Base-by-base conservation (phyloP, 1,140 invertebrate species). In the Calliphora vicina region DNA sequence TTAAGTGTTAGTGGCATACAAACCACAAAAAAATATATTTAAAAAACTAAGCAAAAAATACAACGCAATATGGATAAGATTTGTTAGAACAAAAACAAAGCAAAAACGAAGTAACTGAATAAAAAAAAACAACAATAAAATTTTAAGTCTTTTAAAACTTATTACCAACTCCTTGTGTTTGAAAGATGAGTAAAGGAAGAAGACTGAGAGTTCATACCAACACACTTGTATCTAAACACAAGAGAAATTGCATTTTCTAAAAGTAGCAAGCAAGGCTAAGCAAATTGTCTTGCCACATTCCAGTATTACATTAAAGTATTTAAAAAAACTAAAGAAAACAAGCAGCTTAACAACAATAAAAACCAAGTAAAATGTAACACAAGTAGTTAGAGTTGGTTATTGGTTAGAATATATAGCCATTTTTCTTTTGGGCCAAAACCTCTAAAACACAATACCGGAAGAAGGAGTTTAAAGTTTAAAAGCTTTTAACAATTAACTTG, bases 401-500 rank as follows among this genome's bases (percentile, higher is more conserved):
- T 50, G 2, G 45, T 2, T 17, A 50, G 12, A 50, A 17, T 50
- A 50, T 35, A 35, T 35, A 35, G 35, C 35, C 35, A 35, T 8
- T 35, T 35, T 50, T 2, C 45, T 50, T 45, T 17, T 50, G 61
- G 0, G 20, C 61, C 61, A 50, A 50, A 50, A 50, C 3, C 35
- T 2, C 35, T 35, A 6, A 50, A 50, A 25, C 17, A 12, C n/a
- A 67, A 67, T 20, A 67, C 9, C n/a, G 61, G 61, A 67, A 67
- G n/a, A 9, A 20, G 61, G 23, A 67, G 61, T 67, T 57, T 57
- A 67, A 67, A 67, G 61, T 67, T 67, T 67, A 67, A 57, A 67
- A 67, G 61, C 61, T 67, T 67, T 67, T 67, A 67, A 67, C 61
- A 67, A 67, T 67, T 67, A 67, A 67, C 61, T 67, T 67, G 61